These are phyloP conservation scores for Drosophila putrida DNA, from an alignment of 2,888 invertebrate genomes.

Conservation along the genomic window DNA sequence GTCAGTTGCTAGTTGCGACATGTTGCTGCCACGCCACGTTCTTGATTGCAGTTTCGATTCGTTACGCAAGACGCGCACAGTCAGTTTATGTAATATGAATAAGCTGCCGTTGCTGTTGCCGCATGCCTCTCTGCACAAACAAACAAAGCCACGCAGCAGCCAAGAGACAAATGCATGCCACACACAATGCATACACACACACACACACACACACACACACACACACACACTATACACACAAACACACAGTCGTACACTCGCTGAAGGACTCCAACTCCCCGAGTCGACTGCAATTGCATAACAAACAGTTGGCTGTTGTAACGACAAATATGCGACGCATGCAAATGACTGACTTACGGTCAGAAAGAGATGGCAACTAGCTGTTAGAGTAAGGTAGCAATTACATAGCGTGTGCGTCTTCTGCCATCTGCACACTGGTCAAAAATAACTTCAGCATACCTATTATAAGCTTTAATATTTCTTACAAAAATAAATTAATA, in stretches of 20 bases:
- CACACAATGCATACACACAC: constrained; percentile 12
- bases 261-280: constrained; percentile 53
- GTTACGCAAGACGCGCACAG: constrained; percentile 77
- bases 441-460: background rate
- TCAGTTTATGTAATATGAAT: constrained; percentile 79
- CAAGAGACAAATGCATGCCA: constrained; percentile 32
- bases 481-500: constrained; percentile 18
- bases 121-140: constrained; percentile 37
- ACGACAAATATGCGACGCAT: constrained; percentile 82
- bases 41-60: constrained; percentile 74
- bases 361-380: constrained; percentile 55
- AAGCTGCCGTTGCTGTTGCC: constrained; percentile 67
- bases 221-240: constrained; percentile 15
- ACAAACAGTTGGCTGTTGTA: constrained; percentile 80
- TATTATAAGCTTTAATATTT: constrained; percentile 7
- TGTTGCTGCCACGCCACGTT: constrained; percentile 22
- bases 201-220: constrained; percentile 23
- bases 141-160: constrained; percentile 48
- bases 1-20: constrained; percentile 20
- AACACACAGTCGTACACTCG: constrained; percentile 5
- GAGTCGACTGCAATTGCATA: constrained; percentile 77
- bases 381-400: constrained; percentile 20
- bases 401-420: background rate
- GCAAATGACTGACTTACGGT: constrained; percentile 79
- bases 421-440: constrained; percentile 35